Base-by-base conservation (phyloP, 2,113 vertebrate genomes). In the Strigops habroptila region DNA sequence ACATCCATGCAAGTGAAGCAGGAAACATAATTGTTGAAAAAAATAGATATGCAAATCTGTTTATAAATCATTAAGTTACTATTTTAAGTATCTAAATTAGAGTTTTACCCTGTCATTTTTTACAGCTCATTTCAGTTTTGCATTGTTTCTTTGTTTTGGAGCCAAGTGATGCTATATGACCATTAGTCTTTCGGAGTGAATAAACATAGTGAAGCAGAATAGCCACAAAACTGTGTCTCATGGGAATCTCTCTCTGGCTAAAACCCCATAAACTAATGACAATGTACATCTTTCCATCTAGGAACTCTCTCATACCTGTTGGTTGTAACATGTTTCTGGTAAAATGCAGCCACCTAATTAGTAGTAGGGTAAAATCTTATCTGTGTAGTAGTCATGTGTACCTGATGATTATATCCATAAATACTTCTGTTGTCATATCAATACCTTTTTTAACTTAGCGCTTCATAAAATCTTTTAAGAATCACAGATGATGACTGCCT, bases 251-350 rank as follows among this genome's bases (percentile, higher is more conserved):
- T 79, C 21, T 70, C 18, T 78, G 59, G 49, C 46, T 46, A 49
- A 83, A 90, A 31, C 31, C 8, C 11, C 2, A 4, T 57, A 13
- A 69, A 65, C 63, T 68, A 10, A 25, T 8, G 13, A 22, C 25
- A 37, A 1, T 5, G 3, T 22, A 13, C 0, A 0, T n/a, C 17
- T 80, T 80, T 76, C 79, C 25, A 23, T 44, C 63, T 49, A 48
- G 43, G 74, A 85, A 23, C 14, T 31, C 2, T 46, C 49, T 62
- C 5, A 1, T 28, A 37, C 1, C 0, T 60, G n/a, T 49, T 78
- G 19, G 11, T 52, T 68, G 4, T 76, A 82, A 55, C 8, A 37
- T 37, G 13, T 24, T 79, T 48, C 4, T 18, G 27, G 24, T 65
- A 49, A 86, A 71, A 84, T 53, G 33, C 14, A n/a, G 31, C 28